These are phyloP conservation scores for Spinus pinus DNA, from an alignment of 2,797 vertebrate genomes.

Conservation along the genomic window DNA sequence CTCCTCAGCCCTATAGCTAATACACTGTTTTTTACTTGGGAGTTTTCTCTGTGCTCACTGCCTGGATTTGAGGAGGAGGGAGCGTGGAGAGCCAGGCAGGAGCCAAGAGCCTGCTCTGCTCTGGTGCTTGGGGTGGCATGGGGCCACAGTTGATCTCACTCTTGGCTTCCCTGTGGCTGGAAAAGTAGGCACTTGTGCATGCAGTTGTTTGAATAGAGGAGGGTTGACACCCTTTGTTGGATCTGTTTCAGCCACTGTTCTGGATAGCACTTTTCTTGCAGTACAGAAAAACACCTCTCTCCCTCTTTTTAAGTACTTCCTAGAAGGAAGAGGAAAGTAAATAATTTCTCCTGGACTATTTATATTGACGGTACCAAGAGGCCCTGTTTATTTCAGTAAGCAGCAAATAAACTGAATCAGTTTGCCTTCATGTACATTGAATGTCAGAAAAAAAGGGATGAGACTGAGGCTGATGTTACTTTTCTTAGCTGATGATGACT, in stretches of 20 bases:
- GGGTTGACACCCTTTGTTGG: neutral
- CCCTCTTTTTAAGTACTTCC: neutral
- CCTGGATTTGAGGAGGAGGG: neutral
- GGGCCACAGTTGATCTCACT: neutral
- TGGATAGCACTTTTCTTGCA: neutral
- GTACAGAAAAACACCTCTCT: neutral
- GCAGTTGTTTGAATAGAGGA: neutral
- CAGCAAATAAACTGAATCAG: neutral
- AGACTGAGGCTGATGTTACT: neutral
- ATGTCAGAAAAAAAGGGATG: neutral
- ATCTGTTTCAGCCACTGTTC: neutral
- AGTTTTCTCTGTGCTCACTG: neutral
- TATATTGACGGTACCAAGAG: neutral
- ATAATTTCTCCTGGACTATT: neutral
- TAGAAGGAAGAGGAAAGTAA: neutral
- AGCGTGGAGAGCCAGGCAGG: neutral
- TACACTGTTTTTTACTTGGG: neutral
- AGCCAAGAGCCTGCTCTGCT: neutral
- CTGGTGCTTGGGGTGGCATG: neutral
- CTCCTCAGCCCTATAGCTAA: accelerated
- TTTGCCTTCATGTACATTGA: neutral
- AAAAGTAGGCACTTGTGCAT: neutral
- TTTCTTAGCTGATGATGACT: neutral
- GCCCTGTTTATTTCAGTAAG: neutral
- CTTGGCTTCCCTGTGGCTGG: neutral